A percentile compares a stretch with the other conserved stretches of the same genome.
phyloP scores from a whole-genome alignment of 2,113 vertebrate genomes.

The Gallinago media region DNA sequence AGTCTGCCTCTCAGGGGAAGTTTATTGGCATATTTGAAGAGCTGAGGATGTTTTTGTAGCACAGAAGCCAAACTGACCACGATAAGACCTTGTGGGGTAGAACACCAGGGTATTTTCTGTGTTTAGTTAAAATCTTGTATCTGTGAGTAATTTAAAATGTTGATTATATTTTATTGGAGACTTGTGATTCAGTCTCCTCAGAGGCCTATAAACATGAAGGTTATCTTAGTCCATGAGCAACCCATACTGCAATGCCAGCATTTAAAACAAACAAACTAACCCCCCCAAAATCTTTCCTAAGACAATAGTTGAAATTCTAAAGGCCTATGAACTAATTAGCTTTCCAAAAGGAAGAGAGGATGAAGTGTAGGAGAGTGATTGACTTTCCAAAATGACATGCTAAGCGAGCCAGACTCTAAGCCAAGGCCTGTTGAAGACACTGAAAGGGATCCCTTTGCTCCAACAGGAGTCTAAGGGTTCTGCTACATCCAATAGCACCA shows the following conservation, averaged over 20 bases:
- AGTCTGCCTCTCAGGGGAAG: background rate
- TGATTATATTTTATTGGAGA: slow-evolving; percentile 36
- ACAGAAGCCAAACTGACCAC: background rate
- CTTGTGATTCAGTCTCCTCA: slow-evolving; percentile 22
- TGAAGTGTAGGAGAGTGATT: background rate
- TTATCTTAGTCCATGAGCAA: background rate
- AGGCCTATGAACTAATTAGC: background rate
- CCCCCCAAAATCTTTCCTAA: background rate
- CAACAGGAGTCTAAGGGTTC: background rate
- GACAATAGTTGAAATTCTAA: background rate
- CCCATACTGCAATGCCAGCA: background rate
- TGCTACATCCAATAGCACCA: background rate
- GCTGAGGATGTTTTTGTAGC: slow-evolving; percentile 49
- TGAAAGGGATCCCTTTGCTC: background rate
- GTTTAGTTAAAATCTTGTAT: slow-evolving; percentile 52
- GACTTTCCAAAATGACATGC: background rate
- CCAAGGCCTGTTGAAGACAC: background rate
- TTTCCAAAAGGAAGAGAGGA: background rate
- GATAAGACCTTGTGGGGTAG: background rate
- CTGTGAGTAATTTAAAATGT: slow-evolving; percentile 32
- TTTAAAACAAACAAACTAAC: background rate
- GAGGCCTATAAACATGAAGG: background rate
- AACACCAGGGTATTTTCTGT: slow-evolving; percentile 40
- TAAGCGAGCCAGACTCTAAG: background rate
- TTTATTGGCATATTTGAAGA: slow-evolving; percentile 30